These are phyloP conservation scores for Rhinoptilus africanus DNA, from an alignment of 2,113 vertebrate genomes.

Conservation along the genomic window DNA sequence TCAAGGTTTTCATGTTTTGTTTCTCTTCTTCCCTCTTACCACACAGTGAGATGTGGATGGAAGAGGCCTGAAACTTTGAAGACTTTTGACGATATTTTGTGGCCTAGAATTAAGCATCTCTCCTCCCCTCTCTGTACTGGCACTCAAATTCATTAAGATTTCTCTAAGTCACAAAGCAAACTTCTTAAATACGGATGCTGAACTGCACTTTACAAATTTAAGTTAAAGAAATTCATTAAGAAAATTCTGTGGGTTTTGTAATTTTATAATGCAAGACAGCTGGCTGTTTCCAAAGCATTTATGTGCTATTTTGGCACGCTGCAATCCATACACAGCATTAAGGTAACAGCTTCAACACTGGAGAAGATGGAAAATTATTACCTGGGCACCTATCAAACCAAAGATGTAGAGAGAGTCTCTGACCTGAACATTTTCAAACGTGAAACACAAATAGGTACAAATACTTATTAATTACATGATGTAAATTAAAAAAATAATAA, in stretches of 20 bases:
- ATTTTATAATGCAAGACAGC: background rate
- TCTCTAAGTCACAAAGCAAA: background rate
- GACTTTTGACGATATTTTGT: background rate
- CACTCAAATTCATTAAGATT: background rate
- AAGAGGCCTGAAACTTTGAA: background rate
- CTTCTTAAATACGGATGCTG: background rate
- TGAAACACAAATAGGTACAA: background rate
- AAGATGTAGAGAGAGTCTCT: background rate
- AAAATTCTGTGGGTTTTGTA: background rate
- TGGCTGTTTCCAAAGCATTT: background rate
- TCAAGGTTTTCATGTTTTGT: background rate
- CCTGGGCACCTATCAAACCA: background rate
- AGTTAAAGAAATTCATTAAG: background rate
- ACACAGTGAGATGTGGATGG: background rate
- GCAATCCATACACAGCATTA: accelerated
- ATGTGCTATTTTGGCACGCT: background rate
- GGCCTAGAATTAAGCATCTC: background rate
- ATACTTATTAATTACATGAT: background rate
- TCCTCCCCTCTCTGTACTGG: background rate
- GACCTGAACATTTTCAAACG: background rate
- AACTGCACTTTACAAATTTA: background rate
- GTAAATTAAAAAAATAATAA: background rate
- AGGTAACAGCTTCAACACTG: background rate
- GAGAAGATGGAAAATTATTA: background rate
- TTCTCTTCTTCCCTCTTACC: background rate